Evolutionary conservation across 2,113 vertebrate genomes (phyloP), one percentile per base, ranked within the genome.

Genomic region (Copsychus sechellarum): DNA sequence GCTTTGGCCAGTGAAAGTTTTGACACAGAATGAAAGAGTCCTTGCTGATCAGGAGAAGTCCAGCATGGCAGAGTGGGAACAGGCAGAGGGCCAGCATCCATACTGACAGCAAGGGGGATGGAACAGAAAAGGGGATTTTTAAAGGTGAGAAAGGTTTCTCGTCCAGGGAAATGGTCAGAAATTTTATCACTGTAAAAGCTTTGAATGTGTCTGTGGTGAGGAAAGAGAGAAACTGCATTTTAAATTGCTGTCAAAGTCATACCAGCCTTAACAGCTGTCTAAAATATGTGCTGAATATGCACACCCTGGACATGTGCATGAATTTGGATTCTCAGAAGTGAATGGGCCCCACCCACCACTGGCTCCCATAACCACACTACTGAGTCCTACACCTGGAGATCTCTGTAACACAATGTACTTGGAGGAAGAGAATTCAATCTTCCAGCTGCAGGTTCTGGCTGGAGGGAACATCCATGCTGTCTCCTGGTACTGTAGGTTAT

Each of bases 321-420:
- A 40, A 23, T 40, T 40, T 24, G 23, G n/a, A 12, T 33, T 50
- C 40, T 83, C 42, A 45, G 62, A 80, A 17, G 17, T 11, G 25
- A 88, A 56, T 6, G 40, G 14, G 12, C 26, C 29, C 17, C 82
- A 40, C 24, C 26, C n/a, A 90, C 21, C 18, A 17, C 15, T 1
- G 1, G 16, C 6, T 53, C 15, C 54, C 11, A 1, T 11, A 56
- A 33, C 40, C 0, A 0, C 19, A 4, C 42, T 48, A 31, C 40
- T 6, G 43, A 48, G 57, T 62, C 50, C 50, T 5, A 3, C 7
- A 3, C 25, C 31, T 53, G 31, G 43, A 38, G 24, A 45, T 42
- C 53, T 73, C 81, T 50, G 18, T 42, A 72, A 31, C 7, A 24
- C 2, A 33, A 12, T 19, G 6, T 31, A 11, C 8, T 67, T 64